These are phyloP conservation scores for Procambarus virginalis DNA, from an alignment of 1,140 invertebrate genomes.

Conservation along the genomic window DNA sequence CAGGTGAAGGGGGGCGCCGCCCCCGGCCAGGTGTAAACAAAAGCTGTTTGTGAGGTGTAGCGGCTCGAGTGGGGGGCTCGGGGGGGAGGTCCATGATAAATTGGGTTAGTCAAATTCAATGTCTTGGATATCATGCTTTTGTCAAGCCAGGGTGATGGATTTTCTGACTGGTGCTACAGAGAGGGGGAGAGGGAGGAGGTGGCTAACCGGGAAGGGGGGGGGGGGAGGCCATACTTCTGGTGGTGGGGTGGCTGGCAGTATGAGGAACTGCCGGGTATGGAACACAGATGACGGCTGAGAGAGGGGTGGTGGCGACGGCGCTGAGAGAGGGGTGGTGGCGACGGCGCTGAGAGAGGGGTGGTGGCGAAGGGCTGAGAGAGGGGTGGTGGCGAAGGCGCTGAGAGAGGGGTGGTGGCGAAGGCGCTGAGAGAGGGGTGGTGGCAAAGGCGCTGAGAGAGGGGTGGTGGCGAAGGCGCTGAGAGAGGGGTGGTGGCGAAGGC, in stretches of 20 bases:
- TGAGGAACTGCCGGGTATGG: no score
- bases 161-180: not conserved
- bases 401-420: no score
- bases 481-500: no score
- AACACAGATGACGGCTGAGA: no score
- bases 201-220: not conserved
- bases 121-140: conserved; percentile 44
- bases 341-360: no score
- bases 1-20: not conserved
- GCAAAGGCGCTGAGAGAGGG: no score
- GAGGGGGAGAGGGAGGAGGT: conserved; percentile 2
- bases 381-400: no score
- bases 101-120: conserved; percentile 63
- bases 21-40: conserved; percentile 35
- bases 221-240: not conserved
- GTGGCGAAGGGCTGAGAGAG: no score
- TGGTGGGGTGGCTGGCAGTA: not conserved
- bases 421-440: no score
- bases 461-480: no score
- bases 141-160: conserved; percentile 37
- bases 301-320: no score
- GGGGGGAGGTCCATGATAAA: conserved; percentile 50
- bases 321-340: no score
- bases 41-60: conserved; percentile 60
- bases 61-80: not conserved